These are phyloP conservation scores for Bungarus multicinctus DNA, from an alignment of 2,113 vertebrate species.

Conservation along the genomic window DNA sequence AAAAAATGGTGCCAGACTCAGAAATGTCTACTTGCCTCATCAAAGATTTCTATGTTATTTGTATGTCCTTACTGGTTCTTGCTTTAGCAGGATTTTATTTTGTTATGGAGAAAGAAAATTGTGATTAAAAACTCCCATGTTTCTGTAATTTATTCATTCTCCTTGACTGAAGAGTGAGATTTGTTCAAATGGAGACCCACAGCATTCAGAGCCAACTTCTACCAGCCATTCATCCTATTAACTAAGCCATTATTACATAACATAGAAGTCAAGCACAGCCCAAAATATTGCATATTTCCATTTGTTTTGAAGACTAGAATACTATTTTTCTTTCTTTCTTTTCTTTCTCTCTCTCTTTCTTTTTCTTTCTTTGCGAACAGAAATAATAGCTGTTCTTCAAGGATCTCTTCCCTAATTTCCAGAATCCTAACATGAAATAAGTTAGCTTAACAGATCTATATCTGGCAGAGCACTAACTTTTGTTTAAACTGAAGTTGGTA, in stretches of 20 bases:
- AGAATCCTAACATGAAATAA: neutral
- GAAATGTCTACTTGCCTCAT: neutral
- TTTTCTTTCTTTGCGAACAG: neutral
- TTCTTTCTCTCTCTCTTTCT: neutral
- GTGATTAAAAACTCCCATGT: neutral
- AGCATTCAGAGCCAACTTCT: neutral
- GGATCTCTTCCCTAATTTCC: neutral
- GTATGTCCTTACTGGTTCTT: neutral
- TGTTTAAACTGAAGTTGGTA: neutral
- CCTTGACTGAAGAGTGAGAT: neutral
- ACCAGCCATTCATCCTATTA: neutral
- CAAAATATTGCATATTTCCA: neutral
- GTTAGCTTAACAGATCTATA: neutral
- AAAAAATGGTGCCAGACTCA: neutral
- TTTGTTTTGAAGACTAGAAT: neutral
- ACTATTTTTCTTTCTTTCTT: neutral
- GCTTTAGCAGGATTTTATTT: neutral
- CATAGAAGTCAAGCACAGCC: too few species aligned
- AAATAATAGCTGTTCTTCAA: neutral
- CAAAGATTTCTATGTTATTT: neutral
- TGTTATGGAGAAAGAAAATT: neutral
- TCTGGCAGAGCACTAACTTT: neutral
- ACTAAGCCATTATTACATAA: neutral
- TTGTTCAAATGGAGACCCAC: neutral
- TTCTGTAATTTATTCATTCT: neutral